Evolutionary conservation across 2,797 vertebrate species (phyloP).

Genomic region (Tiaroga cobitis): DNA sequence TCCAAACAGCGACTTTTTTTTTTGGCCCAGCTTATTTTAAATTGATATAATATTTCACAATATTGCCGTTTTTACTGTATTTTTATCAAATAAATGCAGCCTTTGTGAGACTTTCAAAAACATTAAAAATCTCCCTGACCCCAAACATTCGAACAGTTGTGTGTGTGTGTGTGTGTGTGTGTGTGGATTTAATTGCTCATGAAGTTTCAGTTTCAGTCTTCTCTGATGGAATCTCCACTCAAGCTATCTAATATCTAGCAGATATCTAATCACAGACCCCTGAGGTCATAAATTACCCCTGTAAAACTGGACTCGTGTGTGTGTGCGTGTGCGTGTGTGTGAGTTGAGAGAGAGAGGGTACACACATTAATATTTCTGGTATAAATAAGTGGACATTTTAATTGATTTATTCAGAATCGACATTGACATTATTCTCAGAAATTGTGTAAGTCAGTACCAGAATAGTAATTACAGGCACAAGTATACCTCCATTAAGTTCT

Average conservation of each 20-base stretch:
- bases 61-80: neutral
- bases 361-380: neutral
- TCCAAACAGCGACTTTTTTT: too few relatives aligned
- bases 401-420: neutral
- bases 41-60: neutral
- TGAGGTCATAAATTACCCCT: conserved; percentile 69
- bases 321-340: conserved; percentile 26
- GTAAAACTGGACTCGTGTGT: conserved; percentile 70
- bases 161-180: neutral
- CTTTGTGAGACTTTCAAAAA: neutral
- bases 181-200: conserved; percentile 56
- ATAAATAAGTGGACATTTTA: conserved; percentile 3
- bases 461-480: neutral
- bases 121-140: neutral
- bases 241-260: conserved; percentile 77
- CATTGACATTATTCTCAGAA: neutral
- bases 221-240: conserved; percentile 65
- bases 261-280: conserved; percentile 72
- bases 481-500: neutral
- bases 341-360: neutral
- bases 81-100: neutral
- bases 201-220: conserved; percentile 59
- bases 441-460: neutral
- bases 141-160: too few relatives aligned
- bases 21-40: neutral